Conservation (phyloP, 2,113 vertebrate genomes). For the Ammospiza nelsoni region DNA sequence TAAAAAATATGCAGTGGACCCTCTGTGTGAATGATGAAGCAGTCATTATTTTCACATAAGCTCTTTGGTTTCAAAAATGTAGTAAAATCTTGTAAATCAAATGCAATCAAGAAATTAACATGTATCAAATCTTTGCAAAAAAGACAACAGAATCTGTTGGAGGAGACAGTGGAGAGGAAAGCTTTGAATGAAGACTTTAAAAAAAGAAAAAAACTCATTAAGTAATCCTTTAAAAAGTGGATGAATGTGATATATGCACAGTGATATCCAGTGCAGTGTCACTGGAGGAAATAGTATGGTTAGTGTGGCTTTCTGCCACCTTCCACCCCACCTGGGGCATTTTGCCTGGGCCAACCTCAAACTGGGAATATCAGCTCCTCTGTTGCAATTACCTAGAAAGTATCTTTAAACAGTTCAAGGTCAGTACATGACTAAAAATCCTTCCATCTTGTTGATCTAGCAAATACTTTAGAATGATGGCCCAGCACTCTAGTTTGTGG, state of each 20-base stretch:
- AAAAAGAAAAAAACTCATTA: neutral
- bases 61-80: neutral
- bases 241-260: neutral
- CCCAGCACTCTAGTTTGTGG: neutral
- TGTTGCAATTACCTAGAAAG: neutral
- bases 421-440: neutral
- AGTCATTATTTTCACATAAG: neutral
- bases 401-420: neutral
- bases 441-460: neutral
- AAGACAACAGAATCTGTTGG: neutral
- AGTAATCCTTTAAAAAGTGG: neutral
- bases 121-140: neutral
- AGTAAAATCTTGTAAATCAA: neutral
- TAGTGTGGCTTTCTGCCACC: neutral
- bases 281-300: neutral
- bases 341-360: neutral
- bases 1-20: neutral
- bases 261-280: neutral
- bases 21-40: neutral
- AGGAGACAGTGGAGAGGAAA: neutral
- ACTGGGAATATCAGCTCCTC: neutral
- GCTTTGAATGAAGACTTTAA: neutral
- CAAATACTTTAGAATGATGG: neutral
- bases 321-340: neutral
- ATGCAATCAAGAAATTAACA: neutral